A percentile compares a stretch with the other conserved stretches of the same genome.
phyloP scores from a whole-genome alignment of 2,888 invertebrate species.

The Apodemia hepburni region DNA sequence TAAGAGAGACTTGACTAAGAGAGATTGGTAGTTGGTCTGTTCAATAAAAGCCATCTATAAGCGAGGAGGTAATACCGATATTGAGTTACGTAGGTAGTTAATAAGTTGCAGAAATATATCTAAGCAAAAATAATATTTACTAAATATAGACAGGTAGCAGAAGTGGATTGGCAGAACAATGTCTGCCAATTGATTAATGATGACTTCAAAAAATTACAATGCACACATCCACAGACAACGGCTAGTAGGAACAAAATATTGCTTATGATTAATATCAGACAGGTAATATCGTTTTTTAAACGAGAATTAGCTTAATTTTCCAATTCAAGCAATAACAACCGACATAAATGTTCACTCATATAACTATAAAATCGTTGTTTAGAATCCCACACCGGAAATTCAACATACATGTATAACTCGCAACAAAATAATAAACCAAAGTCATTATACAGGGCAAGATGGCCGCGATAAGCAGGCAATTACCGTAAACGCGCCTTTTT shows the following conservation, averaged over 20 bases:
- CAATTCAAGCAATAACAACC: conserved; percentile 1
- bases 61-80: too few species aligned
- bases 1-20: too few species aligned
- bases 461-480: conserved; percentile 62
- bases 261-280: background rate
- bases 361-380: conserved; percentile 66
- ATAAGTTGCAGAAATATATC: too few species aligned
- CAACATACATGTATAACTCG: conserved; percentile 55
- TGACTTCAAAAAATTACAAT: too few species aligned
- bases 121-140: too few species aligned
- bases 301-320: conserved; percentile 12
- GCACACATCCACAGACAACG: background rate
- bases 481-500: conserved; percentile 76
- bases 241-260: background rate
- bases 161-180: too few species aligned
- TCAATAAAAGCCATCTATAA: too few species aligned
- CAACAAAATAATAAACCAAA: conserved; percentile 76
- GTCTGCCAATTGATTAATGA: too few species aligned
- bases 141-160: too few species aligned
- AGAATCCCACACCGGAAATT: conserved; percentile 60
- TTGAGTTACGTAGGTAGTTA: too few species aligned
- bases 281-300: conserved; percentile 9
- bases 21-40: too few species aligned
- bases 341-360: conserved; percentile 41
- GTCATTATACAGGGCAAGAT: conserved; percentile 72